Evolutionary conservation across 1,140 invertebrate genomes (phyloP).

Genomic region (Pachyrhynchus sulphureomaculatus): DNA sequence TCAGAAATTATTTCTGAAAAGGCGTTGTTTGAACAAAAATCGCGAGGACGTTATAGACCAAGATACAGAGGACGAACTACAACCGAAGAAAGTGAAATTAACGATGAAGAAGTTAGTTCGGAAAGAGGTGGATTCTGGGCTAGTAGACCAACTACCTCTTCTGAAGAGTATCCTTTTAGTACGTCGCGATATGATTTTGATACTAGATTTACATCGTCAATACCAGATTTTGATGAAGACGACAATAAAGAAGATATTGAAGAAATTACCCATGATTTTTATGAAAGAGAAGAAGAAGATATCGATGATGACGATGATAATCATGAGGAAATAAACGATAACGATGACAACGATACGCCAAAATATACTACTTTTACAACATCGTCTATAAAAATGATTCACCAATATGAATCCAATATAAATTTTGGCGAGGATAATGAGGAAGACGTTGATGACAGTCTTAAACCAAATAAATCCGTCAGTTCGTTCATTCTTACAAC

Average conservation of each 20-base stretch:
- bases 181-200: constrained; percentile 1
- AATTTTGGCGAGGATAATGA: constrained; percentile 24
- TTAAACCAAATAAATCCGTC: constrained; percentile 15
- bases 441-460: background rate
- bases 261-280: background rate
- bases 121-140: too few relatives aligned
- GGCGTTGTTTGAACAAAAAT: background rate
- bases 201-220: background rate
- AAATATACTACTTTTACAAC: constrained; percentile 18
- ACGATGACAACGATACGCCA: background rate
- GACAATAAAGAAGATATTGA: constrained; percentile 5
- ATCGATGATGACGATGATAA: constrained; percentile 5
- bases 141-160: background rate
- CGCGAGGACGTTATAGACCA: background rate
- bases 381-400: constrained; percentile 12
- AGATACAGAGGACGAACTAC: constrained; percentile 9
- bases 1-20: background rate
- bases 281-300: background rate
- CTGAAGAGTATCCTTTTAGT: background rate
- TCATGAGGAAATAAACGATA: background rate
- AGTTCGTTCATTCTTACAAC: background rate
- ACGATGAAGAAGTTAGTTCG: background rate
- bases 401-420: constrained; percentile 22
- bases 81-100: constrained; percentile 3
- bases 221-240: constrained; percentile 6